Conservation (phyloP, 2,888 invertebrate genomes). For the Alsophila aescularia region DNA sequence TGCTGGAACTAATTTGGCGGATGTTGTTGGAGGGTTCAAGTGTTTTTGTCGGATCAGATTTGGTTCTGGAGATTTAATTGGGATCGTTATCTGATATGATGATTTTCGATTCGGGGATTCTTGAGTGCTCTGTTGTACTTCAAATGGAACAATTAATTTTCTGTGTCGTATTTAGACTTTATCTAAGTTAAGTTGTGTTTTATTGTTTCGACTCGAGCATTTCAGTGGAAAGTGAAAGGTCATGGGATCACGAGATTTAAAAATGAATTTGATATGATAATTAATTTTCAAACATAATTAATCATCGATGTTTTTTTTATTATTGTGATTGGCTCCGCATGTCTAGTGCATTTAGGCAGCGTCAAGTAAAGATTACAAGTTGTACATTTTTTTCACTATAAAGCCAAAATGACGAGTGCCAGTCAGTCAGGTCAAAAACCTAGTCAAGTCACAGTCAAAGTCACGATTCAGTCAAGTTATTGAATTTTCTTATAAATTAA, state of each 20-base stretch:
- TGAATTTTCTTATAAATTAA: too few species aligned
- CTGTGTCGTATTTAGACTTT: background rate
- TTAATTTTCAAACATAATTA: background rate
- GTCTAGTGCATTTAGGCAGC: too few species aligned
- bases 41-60: conserved; percentile 8
- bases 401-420: too few species aligned
- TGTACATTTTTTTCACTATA: too few species aligned
- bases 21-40: conserved; percentile 13
- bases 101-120: background rate
- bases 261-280: background rate
- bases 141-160: background rate
- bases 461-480: too few species aligned
- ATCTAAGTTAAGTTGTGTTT: background rate
- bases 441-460: too few species aligned
- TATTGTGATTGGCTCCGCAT: too few species aligned
- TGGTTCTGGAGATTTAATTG: conserved; percentile 10
- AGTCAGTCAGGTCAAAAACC: too few species aligned
- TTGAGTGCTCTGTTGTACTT: background rate
- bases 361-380: too few species aligned
- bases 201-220: background rate
- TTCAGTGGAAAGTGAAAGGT: background rate
- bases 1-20: conserved; percentile 19
- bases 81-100: conserved; percentile 2
- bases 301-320: too few species aligned
- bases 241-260: background rate